These are phyloP conservation scores for Polypterus bichir DNA, from an alignment of 2,113 vertebrate genomes.

Conservation along the genomic window DNA sequence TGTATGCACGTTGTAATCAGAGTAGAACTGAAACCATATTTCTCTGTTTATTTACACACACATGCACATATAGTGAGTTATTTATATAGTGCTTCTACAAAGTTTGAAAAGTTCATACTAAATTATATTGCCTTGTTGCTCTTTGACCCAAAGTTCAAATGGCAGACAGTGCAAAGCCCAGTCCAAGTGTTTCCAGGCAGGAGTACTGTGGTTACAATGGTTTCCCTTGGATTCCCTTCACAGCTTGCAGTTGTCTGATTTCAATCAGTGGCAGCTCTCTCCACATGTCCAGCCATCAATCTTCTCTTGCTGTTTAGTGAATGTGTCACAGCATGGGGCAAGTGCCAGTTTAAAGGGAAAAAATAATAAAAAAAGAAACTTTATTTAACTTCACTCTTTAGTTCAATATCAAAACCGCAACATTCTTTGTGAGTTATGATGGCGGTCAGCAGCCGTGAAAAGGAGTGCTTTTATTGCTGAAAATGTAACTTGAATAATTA, in stretches of 20 bases:
- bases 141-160: slow-evolving; percentile 25
- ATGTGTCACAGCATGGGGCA: slow-evolving; percentile 50
- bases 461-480: too few relatives aligned
- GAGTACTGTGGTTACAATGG: slow-evolving; percentile 48
- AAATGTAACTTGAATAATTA: too few relatives aligned
- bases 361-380: slow-evolving; percentile 30
- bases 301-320: slow-evolving; percentile 49
- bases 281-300: slow-evolving; percentile 68
- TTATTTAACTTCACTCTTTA: not conserved
- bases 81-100: not conserved
- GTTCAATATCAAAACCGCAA: not conserved
- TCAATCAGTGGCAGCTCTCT: slow-evolving; percentile 60
- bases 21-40: too few relatives aligned
- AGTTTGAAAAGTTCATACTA: slow-evolving; percentile 1
- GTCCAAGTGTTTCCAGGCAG: slow-evolving; percentile 35
- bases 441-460: too few relatives aligned
- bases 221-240: slow-evolving; percentile 49
- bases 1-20: too few relatives aligned
- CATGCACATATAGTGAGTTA: too few relatives aligned
- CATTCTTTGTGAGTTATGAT: too few relatives aligned
- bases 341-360: slow-evolving; percentile 44
- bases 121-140: slow-evolving; percentile 16
- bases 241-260: slow-evolving; percentile 68
- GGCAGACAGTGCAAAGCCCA: slow-evolving; percentile 32
- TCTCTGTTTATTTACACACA: too few relatives aligned